These are phyloP conservation scores for Sclerurus mexicanus DNA, from an alignment of 2,113 vertebrate species.

Conservation along the genomic window DNA sequence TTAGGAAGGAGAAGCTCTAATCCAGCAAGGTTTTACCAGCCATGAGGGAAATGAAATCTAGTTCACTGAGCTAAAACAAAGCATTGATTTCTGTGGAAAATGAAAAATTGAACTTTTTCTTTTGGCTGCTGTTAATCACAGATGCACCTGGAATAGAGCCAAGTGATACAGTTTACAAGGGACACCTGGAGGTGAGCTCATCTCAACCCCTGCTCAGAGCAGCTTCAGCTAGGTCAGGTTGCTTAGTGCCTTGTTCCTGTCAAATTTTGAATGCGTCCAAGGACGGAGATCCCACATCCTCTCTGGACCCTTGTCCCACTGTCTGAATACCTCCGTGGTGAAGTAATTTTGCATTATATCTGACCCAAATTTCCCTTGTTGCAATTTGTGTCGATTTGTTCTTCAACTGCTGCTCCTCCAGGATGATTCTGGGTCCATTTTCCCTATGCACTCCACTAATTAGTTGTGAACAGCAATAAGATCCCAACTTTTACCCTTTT, in stretches of 20 bases:
- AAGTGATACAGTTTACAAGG: neutral
- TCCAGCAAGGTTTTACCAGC: neutral
- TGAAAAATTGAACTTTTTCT: neutral
- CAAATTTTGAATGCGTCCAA: neutral
- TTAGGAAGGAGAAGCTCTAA: neutral
- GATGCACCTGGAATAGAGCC: neutral
- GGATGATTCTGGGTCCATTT: neutral
- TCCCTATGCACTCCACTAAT: neutral
- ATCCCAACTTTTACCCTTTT: neutral
- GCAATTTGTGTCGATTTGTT: neutral
- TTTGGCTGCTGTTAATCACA: neutral
- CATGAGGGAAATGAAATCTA: neutral
- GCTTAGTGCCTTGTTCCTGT: neutral
- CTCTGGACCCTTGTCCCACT: neutral
- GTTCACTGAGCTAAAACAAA: neutral
- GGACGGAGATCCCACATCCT: neutral
- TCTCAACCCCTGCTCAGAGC: neutral
- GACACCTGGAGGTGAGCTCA: neutral
- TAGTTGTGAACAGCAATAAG: neutral
- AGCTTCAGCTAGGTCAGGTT: neutral
- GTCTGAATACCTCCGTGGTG: neutral
- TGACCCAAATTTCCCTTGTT: neutral
- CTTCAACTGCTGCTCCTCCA: neutral
- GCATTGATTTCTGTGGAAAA: neutral
- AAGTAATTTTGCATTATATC: neutral